A percentile compares a stretch with the other conserved stretches of the same genome.
phyloP scores from a whole-genome alignment of 2,797 vertebrate genomes.

The Fistularia tabacaria region DNA sequence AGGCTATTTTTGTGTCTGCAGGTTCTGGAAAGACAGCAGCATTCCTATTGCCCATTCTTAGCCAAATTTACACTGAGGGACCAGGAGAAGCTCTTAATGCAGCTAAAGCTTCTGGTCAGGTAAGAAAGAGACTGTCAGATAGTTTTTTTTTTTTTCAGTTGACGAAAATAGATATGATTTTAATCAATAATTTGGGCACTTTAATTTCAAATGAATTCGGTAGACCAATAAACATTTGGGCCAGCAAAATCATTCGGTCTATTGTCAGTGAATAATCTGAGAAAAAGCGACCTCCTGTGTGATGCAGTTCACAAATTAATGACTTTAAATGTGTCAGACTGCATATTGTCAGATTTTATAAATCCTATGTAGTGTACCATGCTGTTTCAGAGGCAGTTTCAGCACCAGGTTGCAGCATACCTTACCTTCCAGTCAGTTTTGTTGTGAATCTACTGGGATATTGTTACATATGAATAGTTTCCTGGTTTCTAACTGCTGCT shows the following conservation, averaged over 20 bases:
- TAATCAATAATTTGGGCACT: too few relatives aligned
- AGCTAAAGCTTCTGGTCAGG: slow-evolving; percentile 80
- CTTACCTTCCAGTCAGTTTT: background rate
- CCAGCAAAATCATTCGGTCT: too few relatives aligned
- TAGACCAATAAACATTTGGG: too few relatives aligned
- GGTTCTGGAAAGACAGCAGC: slow-evolving; percentile 97
- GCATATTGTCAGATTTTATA: too few relatives aligned
- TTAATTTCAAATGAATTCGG: too few relatives aligned
- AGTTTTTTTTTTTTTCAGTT: background rate
- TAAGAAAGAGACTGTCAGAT: slow-evolving; percentile 12
- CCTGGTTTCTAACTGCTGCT: background rate
- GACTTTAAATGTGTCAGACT: too few relatives aligned
- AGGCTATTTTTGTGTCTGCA: slow-evolving; percentile 41
- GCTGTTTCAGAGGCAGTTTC: too few relatives aligned
- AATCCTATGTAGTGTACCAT: too few relatives aligned
- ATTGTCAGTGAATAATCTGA: too few relatives aligned
- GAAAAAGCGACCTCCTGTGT: too few relatives aligned
- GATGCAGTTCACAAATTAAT: too few relatives aligned
- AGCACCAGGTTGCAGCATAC: too few relatives aligned
- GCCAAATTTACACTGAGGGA: slow-evolving; percentile 92
- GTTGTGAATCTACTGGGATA: background rate
- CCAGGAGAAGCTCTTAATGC: slow-evolving; percentile 89
- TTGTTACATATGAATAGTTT: background rate
- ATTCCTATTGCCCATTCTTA: slow-evolving; percentile 91
- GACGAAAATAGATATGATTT: background rate